Evolutionary conservation across 2,888 invertebrate genomes (phyloP).

Genomic region (Scaptomyza polygonia): DNA sequence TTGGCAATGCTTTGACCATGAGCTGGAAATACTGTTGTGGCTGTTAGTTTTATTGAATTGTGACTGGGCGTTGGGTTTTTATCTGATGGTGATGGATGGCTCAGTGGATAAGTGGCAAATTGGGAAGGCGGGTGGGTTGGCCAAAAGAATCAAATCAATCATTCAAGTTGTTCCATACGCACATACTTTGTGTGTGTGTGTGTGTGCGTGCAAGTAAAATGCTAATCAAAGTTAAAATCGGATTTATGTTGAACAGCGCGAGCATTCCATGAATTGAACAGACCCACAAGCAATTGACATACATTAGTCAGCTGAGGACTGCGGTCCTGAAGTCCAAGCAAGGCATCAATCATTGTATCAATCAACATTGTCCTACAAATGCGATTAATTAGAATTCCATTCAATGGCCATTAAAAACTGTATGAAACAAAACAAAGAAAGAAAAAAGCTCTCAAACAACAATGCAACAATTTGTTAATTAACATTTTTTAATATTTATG

Average conservation of each 20-base stretch:
- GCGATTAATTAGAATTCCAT: neutral
- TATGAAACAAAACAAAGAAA: neutral
- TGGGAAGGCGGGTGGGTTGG: slow-evolving; percentile 1
- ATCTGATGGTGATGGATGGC: slow-evolving; percentile 43
- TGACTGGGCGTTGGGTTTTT: slow-evolving; percentile 17
- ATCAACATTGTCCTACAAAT: neutral
- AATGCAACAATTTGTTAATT: neutral
- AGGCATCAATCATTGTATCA: slow-evolving; percentile 13
- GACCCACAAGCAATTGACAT: slow-evolving; percentile 29
- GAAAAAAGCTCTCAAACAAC: neutral
- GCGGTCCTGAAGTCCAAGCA: slow-evolving; percentile 28
- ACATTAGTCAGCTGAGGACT: slow-evolving; percentile 14
- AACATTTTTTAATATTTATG: neutral
- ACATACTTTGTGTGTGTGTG: neutral
- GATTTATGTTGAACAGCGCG: slow-evolving; percentile 29
- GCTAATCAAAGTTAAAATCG: slow-evolving; percentile 49
- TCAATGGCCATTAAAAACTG: neutral
- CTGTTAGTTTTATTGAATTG: slow-evolving; percentile 57
- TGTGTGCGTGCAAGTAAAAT: slow-evolving; percentile 29
- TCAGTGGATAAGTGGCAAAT: slow-evolving; percentile 38
- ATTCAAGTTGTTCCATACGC: slow-evolving; percentile 16
- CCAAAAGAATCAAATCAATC: slow-evolving; percentile 45
- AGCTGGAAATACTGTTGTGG: slow-evolving; percentile 43
- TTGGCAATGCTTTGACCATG: slow-evolving; percentile 22
- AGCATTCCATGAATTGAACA: slow-evolving; percentile 18